Evolutionary conservation across 1,140 invertebrate genomes (phyloP).

Genomic region (Drosophila ficusphila): DNA sequence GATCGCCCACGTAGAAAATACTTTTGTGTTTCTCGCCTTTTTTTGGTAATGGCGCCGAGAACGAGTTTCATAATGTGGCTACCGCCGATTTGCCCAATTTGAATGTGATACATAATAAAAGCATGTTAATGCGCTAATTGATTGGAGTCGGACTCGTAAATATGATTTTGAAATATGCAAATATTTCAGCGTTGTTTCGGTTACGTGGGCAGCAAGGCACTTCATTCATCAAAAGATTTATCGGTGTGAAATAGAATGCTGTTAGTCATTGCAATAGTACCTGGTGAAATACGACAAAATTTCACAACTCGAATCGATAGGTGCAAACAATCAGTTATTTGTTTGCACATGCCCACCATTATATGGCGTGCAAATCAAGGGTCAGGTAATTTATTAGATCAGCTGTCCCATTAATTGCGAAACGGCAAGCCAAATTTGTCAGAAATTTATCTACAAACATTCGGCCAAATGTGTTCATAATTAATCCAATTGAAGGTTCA

Average conservation of each 20-base stretch:
- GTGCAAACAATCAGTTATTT: background rate
- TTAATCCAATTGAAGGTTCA: conserved; percentile 36
- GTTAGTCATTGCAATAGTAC: conserved; percentile 5
- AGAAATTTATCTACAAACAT: conserved; percentile 12
- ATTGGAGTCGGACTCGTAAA: conserved; percentile 28
- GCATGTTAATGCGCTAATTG: conserved; percentile 55
- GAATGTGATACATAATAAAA: conserved; percentile 52
- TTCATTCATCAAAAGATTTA: conserved; percentile 36
- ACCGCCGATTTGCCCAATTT: conserved; percentile 32
- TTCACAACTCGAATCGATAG: background rate
- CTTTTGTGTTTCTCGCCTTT: conserved; percentile 13
- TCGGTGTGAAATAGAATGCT: background rate
- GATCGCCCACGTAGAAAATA: conserved; percentile 45
- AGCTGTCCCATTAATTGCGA: conserved; percentile 11
- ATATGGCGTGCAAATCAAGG: background rate
- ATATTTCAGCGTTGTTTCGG: conserved; percentile 10
- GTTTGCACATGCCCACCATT: background rate
- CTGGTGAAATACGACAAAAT: conserved; percentile 3
- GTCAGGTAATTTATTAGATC: conserved; percentile 14
- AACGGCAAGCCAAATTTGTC: conserved; percentile 21
- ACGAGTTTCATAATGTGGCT: conserved; percentile 30
- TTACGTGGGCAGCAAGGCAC: conserved; percentile 2
- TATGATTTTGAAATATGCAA: conserved; percentile 34
- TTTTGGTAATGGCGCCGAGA: conserved; percentile 57
- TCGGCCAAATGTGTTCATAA: conserved; percentile 9